Percentiles rank a stretch among this genome's conserved stretches.
Evolutionary conservation across 2,888 invertebrate species (phyloP).

Genomic region (Sylvicola cinctus): DNA sequence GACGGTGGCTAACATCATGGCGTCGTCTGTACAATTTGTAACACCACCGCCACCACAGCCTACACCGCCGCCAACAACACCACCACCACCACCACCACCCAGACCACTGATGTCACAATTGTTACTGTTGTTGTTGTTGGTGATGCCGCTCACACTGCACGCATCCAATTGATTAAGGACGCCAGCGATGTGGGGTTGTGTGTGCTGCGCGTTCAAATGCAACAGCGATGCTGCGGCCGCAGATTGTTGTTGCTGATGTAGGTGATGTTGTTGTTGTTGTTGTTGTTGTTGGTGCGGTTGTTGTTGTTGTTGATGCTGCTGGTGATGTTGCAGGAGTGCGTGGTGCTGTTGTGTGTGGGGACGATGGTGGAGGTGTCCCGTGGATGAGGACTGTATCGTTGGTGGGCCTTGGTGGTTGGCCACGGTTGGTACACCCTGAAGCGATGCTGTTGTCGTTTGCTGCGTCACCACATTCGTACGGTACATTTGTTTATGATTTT

Average conservation of each 20-base stretch:
- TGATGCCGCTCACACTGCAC: background rate
- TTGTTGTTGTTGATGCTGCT: constrained; percentile 7
- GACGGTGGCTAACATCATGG: constrained; percentile 20
- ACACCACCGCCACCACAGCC: constrained; percentile 1
- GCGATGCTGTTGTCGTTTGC: no score
- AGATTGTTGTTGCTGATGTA: no score
- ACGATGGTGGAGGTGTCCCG: constrained; percentile 1
- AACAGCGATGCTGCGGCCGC: constrained; percentile 8
- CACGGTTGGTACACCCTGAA: no score
- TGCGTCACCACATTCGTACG: no score
- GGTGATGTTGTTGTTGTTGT: constrained; percentile 8
- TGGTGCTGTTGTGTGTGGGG: background rate
- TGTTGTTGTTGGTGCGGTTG: constrained; percentile 10
- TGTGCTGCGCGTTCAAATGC: constrained; percentile 11
- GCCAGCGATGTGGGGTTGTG: no score
- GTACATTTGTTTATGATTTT: no score
- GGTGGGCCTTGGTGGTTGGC: no score
- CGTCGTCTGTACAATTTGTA: constrained; percentile 14
- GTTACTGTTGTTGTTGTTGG: background rate
- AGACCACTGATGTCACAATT: constrained; percentile 7
- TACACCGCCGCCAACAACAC: background rate
- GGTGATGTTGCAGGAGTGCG: background rate
- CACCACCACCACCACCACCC: constrained; percentile 2
- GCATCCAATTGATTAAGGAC: constrained; percentile 2
- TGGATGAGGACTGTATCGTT: no score